Conservation (phyloP, 2,888 invertebrate species). For the Ormyrus nitidulus region DNA sequence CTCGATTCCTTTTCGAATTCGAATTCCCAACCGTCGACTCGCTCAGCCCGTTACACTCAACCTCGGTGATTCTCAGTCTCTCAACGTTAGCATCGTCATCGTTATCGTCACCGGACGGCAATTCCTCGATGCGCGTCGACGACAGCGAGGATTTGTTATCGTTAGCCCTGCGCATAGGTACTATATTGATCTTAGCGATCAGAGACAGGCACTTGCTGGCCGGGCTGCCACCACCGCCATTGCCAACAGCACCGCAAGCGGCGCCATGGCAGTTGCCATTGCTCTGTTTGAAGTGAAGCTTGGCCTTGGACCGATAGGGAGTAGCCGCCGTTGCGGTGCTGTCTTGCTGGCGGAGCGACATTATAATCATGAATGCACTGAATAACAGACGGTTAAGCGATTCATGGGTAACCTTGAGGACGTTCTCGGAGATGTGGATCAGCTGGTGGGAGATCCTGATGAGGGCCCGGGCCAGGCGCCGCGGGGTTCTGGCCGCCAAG, state of each 20-base stretch:
- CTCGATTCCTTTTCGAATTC: no score
- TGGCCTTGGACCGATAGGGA: slow-evolving; percentile 1
- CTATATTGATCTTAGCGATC: slow-evolving; percentile 41
- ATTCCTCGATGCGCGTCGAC: slow-evolving; percentile 25
- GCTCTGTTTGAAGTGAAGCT: slow-evolving; percentile 29
- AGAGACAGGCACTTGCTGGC: slow-evolving; percentile 39
- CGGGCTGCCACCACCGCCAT: background rate
- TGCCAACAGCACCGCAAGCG: background rate
- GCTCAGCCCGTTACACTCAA: no score
- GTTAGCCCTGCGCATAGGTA: slow-evolving; percentile 3
- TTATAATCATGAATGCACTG: slow-evolving; percentile 16
- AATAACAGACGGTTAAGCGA: slow-evolving; percentile 34
- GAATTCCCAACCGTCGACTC: background rate
- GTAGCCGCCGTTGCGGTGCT: background rate
- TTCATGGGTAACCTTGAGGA: slow-evolving; percentile 79
- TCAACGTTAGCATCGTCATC: background rate
- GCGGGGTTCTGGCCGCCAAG: slow-evolving; percentile 79
- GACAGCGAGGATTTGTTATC: background rate
- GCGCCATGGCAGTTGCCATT: background rate
- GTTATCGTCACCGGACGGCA: slow-evolving; percentile 18
- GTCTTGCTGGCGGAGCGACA: no score
- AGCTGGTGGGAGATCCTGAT: slow-evolving; percentile 77
- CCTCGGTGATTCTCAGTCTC: no score
- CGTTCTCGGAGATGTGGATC: slow-evolving; percentile 79
- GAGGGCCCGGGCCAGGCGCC: slow-evolving; percentile 65